Evolutionary conservation across 2,888 invertebrate species (phyloP).

Genomic region (Acleris literana): DNA sequence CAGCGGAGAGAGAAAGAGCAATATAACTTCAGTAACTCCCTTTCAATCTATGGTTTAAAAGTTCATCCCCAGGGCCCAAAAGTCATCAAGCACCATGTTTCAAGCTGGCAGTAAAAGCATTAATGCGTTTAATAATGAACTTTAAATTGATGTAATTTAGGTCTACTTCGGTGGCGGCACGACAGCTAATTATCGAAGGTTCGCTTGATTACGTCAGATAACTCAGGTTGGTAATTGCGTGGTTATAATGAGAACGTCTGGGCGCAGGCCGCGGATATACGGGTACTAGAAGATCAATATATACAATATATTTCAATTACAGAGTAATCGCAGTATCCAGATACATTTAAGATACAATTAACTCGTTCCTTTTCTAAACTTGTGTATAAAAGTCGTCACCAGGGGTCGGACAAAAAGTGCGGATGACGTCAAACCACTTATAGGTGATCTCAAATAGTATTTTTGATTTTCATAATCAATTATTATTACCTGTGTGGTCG

Average conservation of each 20-base stretch:
- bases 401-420: no score
- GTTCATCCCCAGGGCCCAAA: not conserved
- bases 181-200: constrained; percentile 9
- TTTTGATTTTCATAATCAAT: no score
- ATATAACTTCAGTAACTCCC: not conserved
- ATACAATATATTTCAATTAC: no score
- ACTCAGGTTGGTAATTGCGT: not conserved
- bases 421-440: no score
- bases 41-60: not conserved
- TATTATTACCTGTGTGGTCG: no score
- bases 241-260: constrained; percentile 9
- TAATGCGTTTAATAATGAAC: not conserved
- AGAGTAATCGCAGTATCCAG: no score
- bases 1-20: no score
- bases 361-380: no score
- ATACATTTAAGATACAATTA: no score
- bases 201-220: constrained; percentile 8
- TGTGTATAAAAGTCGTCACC: no score
- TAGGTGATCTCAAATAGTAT: no score
- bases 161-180: not conserved
- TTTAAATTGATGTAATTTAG: not conserved
- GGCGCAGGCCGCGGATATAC: not conserved
- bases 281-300: not conserved
- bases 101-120: not conserved
- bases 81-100: not conserved